Evolutionary conservation across 2,888 invertebrate genomes (phyloP), one percentile per base, ranked within the genome.

Genomic region (Apodemia zela): DNA sequence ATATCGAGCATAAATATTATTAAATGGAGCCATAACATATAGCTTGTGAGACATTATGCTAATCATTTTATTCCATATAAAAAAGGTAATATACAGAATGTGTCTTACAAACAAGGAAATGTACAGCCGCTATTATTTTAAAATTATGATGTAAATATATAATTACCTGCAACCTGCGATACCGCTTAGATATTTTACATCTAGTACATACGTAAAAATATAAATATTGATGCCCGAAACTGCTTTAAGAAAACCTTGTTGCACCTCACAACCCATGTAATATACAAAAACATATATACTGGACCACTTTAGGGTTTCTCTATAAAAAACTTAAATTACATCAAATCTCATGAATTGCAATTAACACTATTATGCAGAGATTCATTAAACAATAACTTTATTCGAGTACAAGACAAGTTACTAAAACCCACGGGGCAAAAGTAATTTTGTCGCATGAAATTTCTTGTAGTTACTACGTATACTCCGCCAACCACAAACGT

Each of bases 201-300:
- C 35, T 35, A 35, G 2, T 35, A 35, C 35, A 17, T 17, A 49
- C 13, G 21, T 11, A 51, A 51, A 51, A 38, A 51, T 33, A 33
- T 33, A 33, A 33, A 51, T 51, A 51, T 51, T 51, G n/a, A 18
- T 51, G 21, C 51, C 21, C 51, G 18, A 10, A 51, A 21, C 10
- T 21, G 11, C 21, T 21, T 11, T 18, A 51, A 54, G 25, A 54
- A 25, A 54, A 11, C 51, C 51, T 54, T 54, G 51, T 54, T 54
- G 51, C 51, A 70, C 72, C 66, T 69, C 68, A 68, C 68, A 67
- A 69, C 69, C 67, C 68, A 66, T 67, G 66, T 65, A 65, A 65
- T 61, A 64, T 64, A 64, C 64, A 62, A 62, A 63, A 15, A 61
- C 65, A 62, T 64, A 25, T 51, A 18, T 18, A 51, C 25, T 10